Conservation (phyloP, 2,888 invertebrate species). For the Miltochrista miniata region DNA sequence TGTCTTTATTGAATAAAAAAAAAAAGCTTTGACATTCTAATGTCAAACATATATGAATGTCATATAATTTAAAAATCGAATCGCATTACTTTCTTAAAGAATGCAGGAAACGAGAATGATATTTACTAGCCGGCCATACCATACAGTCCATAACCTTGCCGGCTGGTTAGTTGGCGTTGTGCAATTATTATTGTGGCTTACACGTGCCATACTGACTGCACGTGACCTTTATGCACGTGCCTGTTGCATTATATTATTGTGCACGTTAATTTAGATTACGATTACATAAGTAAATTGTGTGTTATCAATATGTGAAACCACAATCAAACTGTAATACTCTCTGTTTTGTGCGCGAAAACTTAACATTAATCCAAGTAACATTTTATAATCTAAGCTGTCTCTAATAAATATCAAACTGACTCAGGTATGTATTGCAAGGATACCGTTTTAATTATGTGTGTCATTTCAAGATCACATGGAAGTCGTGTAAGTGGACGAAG, state of each 20-base stretch:
- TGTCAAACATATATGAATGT: too few species aligned
- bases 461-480: too few species aligned
- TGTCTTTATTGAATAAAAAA: too few species aligned
- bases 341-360: too few species aligned
- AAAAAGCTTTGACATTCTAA: not conserved
- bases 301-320: not conserved
- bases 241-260: conserved; percentile 44
- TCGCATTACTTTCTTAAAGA: conserved; percentile 33
- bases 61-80: too few species aligned
- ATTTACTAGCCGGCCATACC: conserved; percentile 35
- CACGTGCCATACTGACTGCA: conserved; percentile 53
- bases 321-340: not conserved
- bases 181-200: conserved; percentile 56
- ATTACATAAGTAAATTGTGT: conserved; percentile 15
- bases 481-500: too few species aligned
- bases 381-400: too few species aligned
- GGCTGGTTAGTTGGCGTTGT: conserved; percentile 56
- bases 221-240: conserved; percentile 55
- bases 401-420: too few species aligned
- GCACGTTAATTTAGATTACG: conserved; percentile 29
- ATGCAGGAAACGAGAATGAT: conserved; percentile 40
- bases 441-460: too few species aligned
- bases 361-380: too few species aligned
- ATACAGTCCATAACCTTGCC: conserved; percentile 51
- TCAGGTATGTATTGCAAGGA: too few species aligned